phyloP scores from a whole-genome alignment of 2,888 invertebrate genomes.

The Gymnocheta viridis region DNA sequence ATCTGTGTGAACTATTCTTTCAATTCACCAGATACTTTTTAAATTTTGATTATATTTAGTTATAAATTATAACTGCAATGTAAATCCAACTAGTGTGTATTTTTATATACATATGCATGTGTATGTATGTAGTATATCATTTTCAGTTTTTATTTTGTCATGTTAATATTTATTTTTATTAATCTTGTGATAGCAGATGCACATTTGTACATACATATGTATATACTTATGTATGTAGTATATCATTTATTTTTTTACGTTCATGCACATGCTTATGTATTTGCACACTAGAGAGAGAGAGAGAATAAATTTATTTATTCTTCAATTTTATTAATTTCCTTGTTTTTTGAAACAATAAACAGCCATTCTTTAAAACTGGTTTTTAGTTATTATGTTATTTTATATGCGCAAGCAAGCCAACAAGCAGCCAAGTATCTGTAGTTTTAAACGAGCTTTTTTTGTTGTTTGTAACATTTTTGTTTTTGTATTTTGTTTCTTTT shows the following conservation, averaged over 20 bases:
- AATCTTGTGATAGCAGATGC: too few relatives aligned
- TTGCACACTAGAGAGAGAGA: not conserved
- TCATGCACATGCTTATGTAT: too few relatives aligned
- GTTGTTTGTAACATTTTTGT: conserved; percentile 1
- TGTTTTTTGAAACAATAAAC: conserved; percentile 6
- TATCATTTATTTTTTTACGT: too few relatives aligned
- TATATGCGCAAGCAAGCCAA: not conserved
- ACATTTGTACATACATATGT: not conserved
- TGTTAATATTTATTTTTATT: too few relatives aligned
- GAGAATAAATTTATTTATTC: conserved; percentile 1
- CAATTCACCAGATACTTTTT: not conserved
- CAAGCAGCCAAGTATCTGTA: not conserved
- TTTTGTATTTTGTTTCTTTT: conserved; percentile 1
- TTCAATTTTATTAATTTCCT: not conserved
- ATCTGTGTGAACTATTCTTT: not conserved
- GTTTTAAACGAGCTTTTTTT: conserved; percentile 9
- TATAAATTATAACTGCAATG: not conserved
- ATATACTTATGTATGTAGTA: not conserved
- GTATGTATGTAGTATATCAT: conserved; percentile 1
- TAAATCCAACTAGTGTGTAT: not conserved
- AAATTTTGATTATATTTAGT: not conserved
- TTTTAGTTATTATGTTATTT: conserved; percentile 21
- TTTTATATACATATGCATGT: not conserved
- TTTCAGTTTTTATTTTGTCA: too few relatives aligned
- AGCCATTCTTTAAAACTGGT: conserved; percentile 48